These are phyloP conservation scores for Larimichthys polyactis DNA, from an alignment of 2,113 vertebrate genomes.

Conservation along the genomic window DNA sequence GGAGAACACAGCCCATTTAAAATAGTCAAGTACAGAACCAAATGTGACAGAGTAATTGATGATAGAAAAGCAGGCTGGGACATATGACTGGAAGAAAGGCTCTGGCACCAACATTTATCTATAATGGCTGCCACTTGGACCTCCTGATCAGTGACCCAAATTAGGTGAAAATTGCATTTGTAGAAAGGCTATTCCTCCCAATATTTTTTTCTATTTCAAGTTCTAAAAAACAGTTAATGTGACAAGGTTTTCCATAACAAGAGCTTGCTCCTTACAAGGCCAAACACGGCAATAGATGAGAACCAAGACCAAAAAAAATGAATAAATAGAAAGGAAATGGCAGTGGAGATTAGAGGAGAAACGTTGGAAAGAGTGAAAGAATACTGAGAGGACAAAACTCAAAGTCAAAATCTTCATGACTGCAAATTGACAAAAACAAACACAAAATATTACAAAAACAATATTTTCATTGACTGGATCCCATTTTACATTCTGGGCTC, in stretches of 20 bases:
- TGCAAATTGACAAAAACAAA: slow-evolving; percentile 15
- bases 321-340: background rate
- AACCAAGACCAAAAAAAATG: background rate
- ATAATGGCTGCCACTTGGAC: background rate
- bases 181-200: too few species aligned
- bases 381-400: background rate
- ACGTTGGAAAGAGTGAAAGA: background rate
- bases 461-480: background rate
- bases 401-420: slow-evolving; percentile 1
- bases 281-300: background rate
- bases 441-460: background rate
- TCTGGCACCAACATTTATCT: too few species aligned
- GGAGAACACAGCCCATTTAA: too few species aligned
- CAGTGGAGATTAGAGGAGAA: background rate
- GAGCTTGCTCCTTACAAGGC: background rate
- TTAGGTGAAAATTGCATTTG: background rate
- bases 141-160: background rate
- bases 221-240: background rate
- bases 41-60: too few species aligned
- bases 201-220: background rate
- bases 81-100: too few species aligned
- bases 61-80: too few species aligned
- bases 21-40: too few species aligned
- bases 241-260: background rate
- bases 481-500: slow-evolving; percentile 30